These are phyloP conservation scores for Cephalopterus ornatus DNA, from an alignment of 2,113 vertebrate genomes.

Conservation along the genomic window DNA sequence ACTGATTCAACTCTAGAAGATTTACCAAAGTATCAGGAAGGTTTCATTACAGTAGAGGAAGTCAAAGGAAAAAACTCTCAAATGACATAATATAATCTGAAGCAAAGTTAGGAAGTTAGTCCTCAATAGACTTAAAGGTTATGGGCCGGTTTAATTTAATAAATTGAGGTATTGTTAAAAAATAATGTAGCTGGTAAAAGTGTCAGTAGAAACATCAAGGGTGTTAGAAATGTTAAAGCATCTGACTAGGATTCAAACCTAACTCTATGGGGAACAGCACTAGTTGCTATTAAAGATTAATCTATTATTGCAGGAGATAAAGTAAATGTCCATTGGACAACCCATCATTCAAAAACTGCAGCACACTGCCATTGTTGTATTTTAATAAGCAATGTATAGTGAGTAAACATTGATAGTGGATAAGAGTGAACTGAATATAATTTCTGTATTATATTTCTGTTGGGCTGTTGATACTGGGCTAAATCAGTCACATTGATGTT, in stretches of 20 bases:
- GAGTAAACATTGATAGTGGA: background rate
- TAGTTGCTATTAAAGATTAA: background rate
- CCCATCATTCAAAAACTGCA: background rate
- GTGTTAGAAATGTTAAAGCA: background rate
- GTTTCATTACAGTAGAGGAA: conserved; percentile 3
- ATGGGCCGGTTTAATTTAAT: background rate
- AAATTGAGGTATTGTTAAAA: background rate
- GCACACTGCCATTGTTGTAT: background rate
- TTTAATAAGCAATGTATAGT: background rate
- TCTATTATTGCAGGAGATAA: background rate
- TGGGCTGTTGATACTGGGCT: background rate
- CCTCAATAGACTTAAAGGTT: background rate
- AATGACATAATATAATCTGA: background rate
- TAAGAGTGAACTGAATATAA: background rate
- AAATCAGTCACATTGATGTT: background rate
- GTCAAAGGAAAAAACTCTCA: background rate
- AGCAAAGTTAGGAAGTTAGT: background rate
- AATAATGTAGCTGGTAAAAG: background rate
- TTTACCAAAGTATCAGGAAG: background rate
- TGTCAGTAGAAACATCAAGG: background rate
- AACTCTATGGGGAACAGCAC: background rate
- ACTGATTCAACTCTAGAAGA: conserved; percentile 10
- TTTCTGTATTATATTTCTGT: background rate
- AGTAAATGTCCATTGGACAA: background rate
- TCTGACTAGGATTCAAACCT: background rate